phyloP scores from a whole-genome alignment of 2,113 vertebrate species.

The Coturnix japonica region DNA sequence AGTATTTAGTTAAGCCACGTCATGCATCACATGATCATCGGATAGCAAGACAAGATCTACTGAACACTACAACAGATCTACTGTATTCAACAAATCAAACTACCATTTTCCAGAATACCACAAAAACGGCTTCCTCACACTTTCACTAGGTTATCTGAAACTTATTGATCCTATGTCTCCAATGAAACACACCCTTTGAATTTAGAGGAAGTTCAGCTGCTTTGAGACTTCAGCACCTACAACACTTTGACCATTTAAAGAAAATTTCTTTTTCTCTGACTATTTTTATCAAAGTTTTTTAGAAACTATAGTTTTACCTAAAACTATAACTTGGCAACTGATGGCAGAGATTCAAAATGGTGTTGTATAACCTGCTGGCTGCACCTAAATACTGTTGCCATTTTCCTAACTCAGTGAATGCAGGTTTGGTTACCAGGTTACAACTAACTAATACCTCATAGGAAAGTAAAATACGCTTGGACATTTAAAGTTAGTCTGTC shows the following conservation, averaged over 20 bases:
- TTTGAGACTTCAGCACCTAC: background rate
- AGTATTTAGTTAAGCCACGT: background rate
- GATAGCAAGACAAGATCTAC: background rate
- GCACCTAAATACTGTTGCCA: background rate
- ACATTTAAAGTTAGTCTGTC: background rate
- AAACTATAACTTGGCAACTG: background rate
- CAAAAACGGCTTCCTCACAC: background rate
- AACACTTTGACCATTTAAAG: background rate
- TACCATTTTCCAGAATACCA: background rate
- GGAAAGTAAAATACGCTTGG: background rate
- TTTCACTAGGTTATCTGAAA: background rate
- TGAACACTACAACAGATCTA: background rate
- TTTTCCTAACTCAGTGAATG: background rate
- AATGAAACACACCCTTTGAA: background rate
- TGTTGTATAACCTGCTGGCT: background rate
- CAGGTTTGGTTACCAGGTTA: conserved; percentile 1
- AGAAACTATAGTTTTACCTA: background rate
- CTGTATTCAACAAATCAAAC: background rate
- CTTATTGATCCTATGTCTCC: background rate
- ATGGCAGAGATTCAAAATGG: background rate
- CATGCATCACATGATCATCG: background rate
- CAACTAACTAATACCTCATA: background rate
- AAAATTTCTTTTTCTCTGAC: background rate
- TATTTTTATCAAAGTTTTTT: background rate
- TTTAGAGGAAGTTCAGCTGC: background rate